Conservation (phyloP, 2,888 invertebrate species). For the Callimorpha dominula region DNA sequence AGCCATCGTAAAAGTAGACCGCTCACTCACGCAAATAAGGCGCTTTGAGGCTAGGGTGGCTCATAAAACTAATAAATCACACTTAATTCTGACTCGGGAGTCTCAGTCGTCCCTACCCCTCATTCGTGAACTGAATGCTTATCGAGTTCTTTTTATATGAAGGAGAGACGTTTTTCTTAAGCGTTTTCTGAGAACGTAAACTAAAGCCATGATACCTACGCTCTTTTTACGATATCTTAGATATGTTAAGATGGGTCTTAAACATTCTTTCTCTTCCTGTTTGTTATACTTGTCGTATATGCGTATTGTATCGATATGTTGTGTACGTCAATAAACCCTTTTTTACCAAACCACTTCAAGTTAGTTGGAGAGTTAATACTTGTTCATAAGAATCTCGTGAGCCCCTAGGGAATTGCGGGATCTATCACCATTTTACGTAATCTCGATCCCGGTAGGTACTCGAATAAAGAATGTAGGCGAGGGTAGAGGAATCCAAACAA, state of each 20-base stretch:
- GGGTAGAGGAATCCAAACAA: constrained; percentile 27
- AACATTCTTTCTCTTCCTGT: not conserved
- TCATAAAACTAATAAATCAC: constrained; percentile 82
- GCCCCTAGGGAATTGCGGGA: constrained; percentile 43
- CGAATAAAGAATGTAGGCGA: constrained; percentile 27
- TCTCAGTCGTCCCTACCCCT: constrained; percentile 64
- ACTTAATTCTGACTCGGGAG: constrained; percentile 75
- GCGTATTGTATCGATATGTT: constrained; percentile 8
- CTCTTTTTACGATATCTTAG: not conserved
- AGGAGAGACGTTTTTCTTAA: constrained; percentile 44
- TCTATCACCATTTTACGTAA: constrained; percentile 52
- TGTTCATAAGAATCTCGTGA: constrained; percentile 42
- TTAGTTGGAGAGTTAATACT: constrained; percentile 39
- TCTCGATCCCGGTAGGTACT: constrained; percentile 28
- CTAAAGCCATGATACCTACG: constrained; percentile 12
- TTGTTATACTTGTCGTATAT: not conserved
- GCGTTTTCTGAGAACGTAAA: constrained; percentile 19
- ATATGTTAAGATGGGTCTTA: not conserved
- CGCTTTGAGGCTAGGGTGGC: constrained; percentile 65
- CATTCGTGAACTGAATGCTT: constrained; percentile 78
- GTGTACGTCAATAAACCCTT: constrained; percentile 28
- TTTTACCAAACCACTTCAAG: constrained; percentile 39
- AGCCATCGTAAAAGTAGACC: constrained; percentile 47
- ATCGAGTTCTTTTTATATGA: constrained; percentile 56
- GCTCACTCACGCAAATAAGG: constrained; percentile 68